Base-by-base conservation (phyloP, 2,797 vertebrate species). In the Chelmon rostratus region DNA sequence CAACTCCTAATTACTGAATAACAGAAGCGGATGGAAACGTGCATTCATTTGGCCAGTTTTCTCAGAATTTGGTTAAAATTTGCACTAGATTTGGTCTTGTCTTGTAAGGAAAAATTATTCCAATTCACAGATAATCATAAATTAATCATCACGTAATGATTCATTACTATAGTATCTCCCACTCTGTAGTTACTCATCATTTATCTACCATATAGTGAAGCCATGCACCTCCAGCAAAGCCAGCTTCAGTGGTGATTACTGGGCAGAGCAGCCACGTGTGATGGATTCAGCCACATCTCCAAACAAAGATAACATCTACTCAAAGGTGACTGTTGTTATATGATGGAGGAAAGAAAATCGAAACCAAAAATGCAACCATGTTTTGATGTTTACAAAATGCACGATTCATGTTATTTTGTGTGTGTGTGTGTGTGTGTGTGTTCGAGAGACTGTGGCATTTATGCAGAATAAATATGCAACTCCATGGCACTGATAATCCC, bases 391-490 rank as follows among this genome's bases (percentile, higher is more conserved):
- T n/a, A n/a, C n/a, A n/a, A n/a, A n/a, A n/a, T n/a, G n/a, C n/a
- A n/a, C n/a, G n/a, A n/a, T 13, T 13, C 40, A 42, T 42, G 40
- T 42, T 13, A 42, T n/a, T n/a, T n/a, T n/a, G n/a, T n/a, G n/a
- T n/a, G n/a, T 46, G 44, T 10, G 5, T 68, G 62, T 42, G 49
- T 44, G 46, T 54, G 46, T 63, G 52, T 44, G 13, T 68, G 10
- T 53, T 58, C 44, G 31, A 63, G 57, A 68, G 31, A 64, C 50
- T 80, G 79, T 86, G 74, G 78, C 76, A 76, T 84, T 85, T 85
- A 64, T 82, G 35, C 61, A 79, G 59, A 62, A 87, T 86, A 47
- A 76, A 86, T 89, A 79, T 92, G 82, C 80, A 85, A 66, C 77
- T 86, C 61, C 73, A 73, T 77, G 63, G 59, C 54, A 75, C 66